These are phyloP conservation scores for Halocynthia roretzi DNA, from an alignment of 23 tunicate species.

Conservation along the genomic window DNA sequence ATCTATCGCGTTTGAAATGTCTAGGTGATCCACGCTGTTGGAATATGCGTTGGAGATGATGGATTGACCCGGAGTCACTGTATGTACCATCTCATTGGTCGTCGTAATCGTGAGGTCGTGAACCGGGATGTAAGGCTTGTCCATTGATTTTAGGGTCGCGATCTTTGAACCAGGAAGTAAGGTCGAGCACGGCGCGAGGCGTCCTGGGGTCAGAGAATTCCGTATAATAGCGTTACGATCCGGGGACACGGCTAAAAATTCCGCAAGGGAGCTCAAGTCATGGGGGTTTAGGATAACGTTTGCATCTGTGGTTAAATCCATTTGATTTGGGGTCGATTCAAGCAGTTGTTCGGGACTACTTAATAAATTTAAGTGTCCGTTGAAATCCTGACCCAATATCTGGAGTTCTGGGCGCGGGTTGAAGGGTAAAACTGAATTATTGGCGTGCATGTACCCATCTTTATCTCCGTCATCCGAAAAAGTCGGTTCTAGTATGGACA, in stretches of 20 bases:
- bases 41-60: background rate
- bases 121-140: background rate
- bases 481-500: conserved; percentile 10
- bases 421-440: conserved; percentile 2
- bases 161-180: conserved; percentile 30
- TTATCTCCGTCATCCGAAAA: conserved; percentile 12
- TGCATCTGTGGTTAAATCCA: background rate
- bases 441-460: background rate
- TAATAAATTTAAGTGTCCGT: background rate
- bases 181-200: conserved; percentile 30
- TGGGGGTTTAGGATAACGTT: conserved; percentile 1
- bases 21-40: background rate
- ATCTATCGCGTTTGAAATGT: background rate
- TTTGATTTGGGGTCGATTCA: too few species aligned
- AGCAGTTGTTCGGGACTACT: background rate
- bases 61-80: background rate
- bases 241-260: conserved; percentile 7
- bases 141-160: background rate
- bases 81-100: background rate
- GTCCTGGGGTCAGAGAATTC: background rate
- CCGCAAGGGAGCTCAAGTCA: conserved; percentile 15
- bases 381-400: too few species aligned
- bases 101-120: too few species aligned
- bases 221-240: conserved; percentile 11
- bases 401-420: too few species aligned